Base-by-base conservation (phyloP, 2,888 invertebrate species). In the Seira musarum region DNA sequence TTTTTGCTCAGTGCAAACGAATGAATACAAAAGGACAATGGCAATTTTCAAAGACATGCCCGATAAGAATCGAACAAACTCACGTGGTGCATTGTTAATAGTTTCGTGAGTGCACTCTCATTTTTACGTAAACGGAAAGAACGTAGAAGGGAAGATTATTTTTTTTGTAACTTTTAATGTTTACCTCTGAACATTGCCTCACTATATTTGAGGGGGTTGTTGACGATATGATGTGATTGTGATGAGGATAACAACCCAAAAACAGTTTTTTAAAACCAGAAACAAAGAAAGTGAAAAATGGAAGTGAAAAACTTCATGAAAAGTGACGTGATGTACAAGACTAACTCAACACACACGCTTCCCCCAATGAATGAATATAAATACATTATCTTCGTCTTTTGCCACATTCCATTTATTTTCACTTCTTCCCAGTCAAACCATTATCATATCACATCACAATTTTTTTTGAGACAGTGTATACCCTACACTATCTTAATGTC, bases 11-110 rank as follows among this genome's bases (percentile, higher is more conserved):
- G 8, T 30, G 8, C 8, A 2, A 5, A 30, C 3, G 3, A 30
- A 8, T 8, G 30, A 30, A 65, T 17, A 65, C n/a, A 35, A n/a
- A 35, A 35, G 40, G 35, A 65, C 17, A 65, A 65, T 35, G 35
- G 53, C 53, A 53, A 53, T 53, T 53, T 53, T 17, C 15, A 53
- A 53, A 53, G 53, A 53, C 53, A 53, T 53, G 15, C 53, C 17
- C 53, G 53, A 53, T 53, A 53, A 53, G 53, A 53, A 53, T 53
- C 53, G 53, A 53, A 53, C 53, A 53, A 53, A 53, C 53, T 53
- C 53, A 53, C 53, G 53, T 53, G 53, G 53, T 53, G 53, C 53
- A 53, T 53, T 53, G 53, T 53, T 53, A 53, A 53, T 53, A 53
- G 53, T 53, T 53, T 53, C 17, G 53, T 53, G 17, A 53, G 53